Percentiles rank a stretch among this genome's conserved stretches.
These are phyloP conservation scores for Aethina tumida DNA, from an alignment of 1,140 invertebrate genomes.

Conservation along the genomic window DNA sequence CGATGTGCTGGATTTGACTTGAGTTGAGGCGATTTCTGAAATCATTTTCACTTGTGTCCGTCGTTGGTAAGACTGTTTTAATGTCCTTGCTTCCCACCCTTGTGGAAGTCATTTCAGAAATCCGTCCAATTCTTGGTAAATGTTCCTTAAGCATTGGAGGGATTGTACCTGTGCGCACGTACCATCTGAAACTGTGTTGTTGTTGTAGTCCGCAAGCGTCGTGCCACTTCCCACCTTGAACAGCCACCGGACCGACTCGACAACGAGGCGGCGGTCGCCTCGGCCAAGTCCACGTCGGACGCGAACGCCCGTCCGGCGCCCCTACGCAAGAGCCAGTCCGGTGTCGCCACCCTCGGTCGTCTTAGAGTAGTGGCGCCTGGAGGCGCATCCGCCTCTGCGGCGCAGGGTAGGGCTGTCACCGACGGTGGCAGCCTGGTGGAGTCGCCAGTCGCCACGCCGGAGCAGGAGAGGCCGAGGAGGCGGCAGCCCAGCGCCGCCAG, in stretches of 20 bases:
- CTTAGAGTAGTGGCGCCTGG: conserved; percentile 48
- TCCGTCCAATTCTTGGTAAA: too few relatives aligned
- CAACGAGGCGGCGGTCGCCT: conserved; percentile 31
- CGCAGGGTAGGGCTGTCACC: conserved; percentile 7
- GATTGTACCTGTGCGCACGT: not conserved
- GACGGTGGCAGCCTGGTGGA: conserved; percentile 28
- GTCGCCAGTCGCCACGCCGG: conserved; percentile 31
- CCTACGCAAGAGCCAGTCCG: conserved; percentile 32
- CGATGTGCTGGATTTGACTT: too few relatives aligned
- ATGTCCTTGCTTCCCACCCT: too few relatives aligned
- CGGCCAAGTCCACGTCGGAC: conserved; percentile 29
- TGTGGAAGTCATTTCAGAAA: too few relatives aligned
- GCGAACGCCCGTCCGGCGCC: conserved; percentile 30
- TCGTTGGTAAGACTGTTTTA: too few relatives aligned
- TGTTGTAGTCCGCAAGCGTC: conserved; percentile 25
- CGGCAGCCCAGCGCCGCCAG: conserved; percentile 29
- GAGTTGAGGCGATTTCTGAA: too few relatives aligned
- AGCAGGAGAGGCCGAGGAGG: conserved; percentile 31
- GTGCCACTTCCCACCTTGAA: conserved; percentile 33
- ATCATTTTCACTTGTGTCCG: too few relatives aligned
- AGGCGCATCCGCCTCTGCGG: conserved; percentile 8
- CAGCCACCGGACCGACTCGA: conserved; percentile 31
- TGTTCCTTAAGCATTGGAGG: too few relatives aligned
- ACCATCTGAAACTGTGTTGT: not conserved
- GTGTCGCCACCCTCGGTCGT: conserved; percentile 46